Evolutionary conservation across 2,113 vertebrate genomes (phyloP).

Genomic region (Eidolon helvum): DNA sequence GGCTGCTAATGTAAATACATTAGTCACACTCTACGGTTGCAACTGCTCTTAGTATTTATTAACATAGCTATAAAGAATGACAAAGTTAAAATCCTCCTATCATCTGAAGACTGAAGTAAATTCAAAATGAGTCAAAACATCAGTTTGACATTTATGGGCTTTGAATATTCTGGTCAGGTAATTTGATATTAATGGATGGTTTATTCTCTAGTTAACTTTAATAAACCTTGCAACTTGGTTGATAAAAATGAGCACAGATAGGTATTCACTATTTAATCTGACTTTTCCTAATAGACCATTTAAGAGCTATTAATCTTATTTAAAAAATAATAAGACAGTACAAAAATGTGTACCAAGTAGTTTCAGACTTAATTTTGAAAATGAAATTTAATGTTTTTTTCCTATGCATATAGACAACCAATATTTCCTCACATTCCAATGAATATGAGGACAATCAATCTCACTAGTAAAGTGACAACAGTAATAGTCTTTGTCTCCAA

Average conservation of each 20-base stretch:
- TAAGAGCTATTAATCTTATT: background rate
- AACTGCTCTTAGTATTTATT: background rate
- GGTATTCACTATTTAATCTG: background rate
- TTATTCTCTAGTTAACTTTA: background rate
- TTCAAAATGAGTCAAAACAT: background rate
- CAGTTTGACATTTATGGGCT: background rate
- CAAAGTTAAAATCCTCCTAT: background rate
- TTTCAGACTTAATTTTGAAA: conserved; percentile 1
- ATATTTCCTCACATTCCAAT: background rate
- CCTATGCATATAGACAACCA: background rate
- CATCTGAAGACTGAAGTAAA: background rate
- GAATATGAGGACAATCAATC: background rate
- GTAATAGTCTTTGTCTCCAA: background rate
- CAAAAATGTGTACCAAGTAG: background rate
- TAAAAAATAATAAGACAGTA: background rate
- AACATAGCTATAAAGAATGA: background rate
- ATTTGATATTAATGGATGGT: background rate
- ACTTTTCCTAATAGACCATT: background rate
- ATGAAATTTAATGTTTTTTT: background rate
- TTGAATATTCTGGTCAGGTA: background rate
- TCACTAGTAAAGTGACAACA: background rate
- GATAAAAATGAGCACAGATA: background rate
- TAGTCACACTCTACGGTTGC: background rate
- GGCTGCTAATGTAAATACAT: background rate
- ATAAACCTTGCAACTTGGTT: background rate